Evolutionary conservation across 2,888 invertebrate species (phyloP).

Genomic region (Lycocerus yunnanus): DNA sequence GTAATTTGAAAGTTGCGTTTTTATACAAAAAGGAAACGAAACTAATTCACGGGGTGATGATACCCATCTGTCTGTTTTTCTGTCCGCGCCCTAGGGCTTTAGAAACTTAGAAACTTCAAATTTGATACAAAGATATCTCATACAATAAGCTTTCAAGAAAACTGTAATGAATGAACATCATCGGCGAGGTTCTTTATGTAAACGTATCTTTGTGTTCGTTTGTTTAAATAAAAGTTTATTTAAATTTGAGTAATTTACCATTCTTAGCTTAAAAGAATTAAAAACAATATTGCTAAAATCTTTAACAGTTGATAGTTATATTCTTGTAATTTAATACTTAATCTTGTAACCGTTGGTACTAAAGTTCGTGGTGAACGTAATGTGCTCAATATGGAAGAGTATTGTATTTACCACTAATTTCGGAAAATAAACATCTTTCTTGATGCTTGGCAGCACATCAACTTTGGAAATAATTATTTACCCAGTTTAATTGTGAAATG

Average conservation of each 20-base stretch:
- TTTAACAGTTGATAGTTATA: not conserved
- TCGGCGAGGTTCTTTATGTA: not conserved
- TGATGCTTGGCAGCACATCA: not conserved
- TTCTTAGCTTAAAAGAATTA: not conserved
- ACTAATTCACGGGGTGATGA: not conserved
- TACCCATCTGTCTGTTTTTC: not conserved
- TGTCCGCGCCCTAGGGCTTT: not conserved
- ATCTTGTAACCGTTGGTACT: not conserved
- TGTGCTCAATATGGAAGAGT: not conserved
- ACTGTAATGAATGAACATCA: not conserved
- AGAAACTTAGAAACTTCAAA: not conserved
- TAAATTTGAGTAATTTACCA: not conserved
- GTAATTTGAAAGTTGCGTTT: no score
- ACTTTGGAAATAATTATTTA: not conserved
- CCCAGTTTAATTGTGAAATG: not conserved
- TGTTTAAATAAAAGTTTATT: not conserved
- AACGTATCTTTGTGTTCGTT: not conserved
- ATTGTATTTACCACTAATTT: not conserved
- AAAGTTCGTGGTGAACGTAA: not conserved
- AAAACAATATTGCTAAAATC: not conserved
- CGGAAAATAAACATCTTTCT: not conserved
- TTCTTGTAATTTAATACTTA: not conserved
- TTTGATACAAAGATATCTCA: not conserved
- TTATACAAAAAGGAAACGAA: not conserved
- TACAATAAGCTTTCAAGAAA: not conserved